phyloP scores from a whole-genome alignment of 2,888 invertebrate genomes.

The Serripes groenlandicus region DNA sequence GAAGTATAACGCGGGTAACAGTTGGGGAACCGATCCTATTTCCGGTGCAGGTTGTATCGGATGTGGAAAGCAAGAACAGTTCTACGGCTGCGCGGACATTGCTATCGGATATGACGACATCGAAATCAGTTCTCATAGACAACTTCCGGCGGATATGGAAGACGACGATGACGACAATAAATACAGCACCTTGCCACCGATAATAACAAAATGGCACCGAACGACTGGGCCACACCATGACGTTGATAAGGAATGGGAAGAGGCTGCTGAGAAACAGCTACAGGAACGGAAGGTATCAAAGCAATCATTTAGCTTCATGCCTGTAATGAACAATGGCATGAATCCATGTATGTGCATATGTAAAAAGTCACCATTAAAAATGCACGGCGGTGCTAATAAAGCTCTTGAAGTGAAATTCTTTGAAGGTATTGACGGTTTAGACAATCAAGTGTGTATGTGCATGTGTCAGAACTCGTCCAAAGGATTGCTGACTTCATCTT shows the following conservation, averaged over 20 bases:
- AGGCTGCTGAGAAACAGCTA: slow-evolving; percentile 36
- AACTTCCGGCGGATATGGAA: slow-evolving; percentile 62
- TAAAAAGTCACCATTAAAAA: slow-evolving; percentile 58
- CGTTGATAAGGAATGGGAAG: slow-evolving; percentile 26
- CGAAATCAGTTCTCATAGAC: slow-evolving; percentile 50
- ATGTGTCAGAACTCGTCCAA: slow-evolving; percentile 59
- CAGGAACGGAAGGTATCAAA: slow-evolving; percentile 9
- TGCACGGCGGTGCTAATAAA: slow-evolving; percentile 40
- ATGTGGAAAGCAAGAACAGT: slow-evolving; percentile 81
- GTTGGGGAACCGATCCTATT: slow-evolving; percentile 76
- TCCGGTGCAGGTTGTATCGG: slow-evolving; percentile 75
- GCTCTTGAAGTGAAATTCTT: slow-evolving; percentile 59
- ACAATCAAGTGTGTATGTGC: slow-evolving; percentile 69
- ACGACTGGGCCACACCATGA: not conserved
- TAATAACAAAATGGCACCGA: slow-evolving; percentile 37
- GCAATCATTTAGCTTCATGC: slow-evolving; percentile 59
- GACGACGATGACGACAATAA: slow-evolving; percentile 37
- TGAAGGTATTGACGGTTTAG: slow-evolving; percentile 56
- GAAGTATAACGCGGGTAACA: slow-evolving; percentile 82
- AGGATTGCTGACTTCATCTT: not conserved
- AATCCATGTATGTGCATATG: slow-evolving; percentile 67
- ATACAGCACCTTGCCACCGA: slow-evolving; percentile 21
- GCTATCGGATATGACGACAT: slow-evolving; percentile 78
- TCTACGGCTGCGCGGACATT: slow-evolving; percentile 81
- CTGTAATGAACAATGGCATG: slow-evolving; percentile 62